Evolutionary conservation across 2,888 invertebrate species (phyloP).

Genomic region (Ochlodes sylvanus): DNA sequence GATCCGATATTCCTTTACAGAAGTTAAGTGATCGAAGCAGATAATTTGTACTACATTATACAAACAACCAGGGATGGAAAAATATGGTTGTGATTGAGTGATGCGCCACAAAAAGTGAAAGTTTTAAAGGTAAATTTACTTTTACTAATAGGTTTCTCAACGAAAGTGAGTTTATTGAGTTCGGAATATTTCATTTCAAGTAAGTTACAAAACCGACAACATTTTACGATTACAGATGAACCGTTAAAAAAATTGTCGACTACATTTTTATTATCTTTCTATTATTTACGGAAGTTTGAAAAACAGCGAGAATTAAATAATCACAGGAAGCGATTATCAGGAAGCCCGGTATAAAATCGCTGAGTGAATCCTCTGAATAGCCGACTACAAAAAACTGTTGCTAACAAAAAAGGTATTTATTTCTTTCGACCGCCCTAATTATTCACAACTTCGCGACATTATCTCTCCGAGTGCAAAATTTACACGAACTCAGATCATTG

Average conservation of each 20-base stretch:
- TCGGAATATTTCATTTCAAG: background rate
- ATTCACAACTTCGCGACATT: slow-evolving; percentile 45
- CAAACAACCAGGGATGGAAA: slow-evolving; percentile 54
- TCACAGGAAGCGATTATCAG: slow-evolving; percentile 13
- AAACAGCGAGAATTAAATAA: slow-evolving; percentile 24
- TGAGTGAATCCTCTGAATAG: slow-evolving; percentile 40
- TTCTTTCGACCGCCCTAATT: slow-evolving; percentile 44
- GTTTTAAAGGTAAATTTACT: background rate
- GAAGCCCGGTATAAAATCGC: slow-evolving; percentile 33
- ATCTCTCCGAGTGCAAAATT: slow-evolving; percentile 23
- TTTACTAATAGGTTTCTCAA: background rate
- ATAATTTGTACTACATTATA: slow-evolving; percentile 64
- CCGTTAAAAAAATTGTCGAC: no score
- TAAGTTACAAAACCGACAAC: no score
- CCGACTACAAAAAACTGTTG: slow-evolving; percentile 46
- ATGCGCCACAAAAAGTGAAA: background rate
- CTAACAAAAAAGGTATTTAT: slow-evolving; percentile 45
- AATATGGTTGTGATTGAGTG: background rate
- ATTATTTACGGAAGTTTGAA: slow-evolving; percentile 6
- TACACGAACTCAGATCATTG: slow-evolving; percentile 17
- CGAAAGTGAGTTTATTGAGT: background rate
- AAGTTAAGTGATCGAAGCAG: slow-evolving; percentile 66
- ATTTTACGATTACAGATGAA: no score
- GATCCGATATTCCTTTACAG: slow-evolving; percentile 82
- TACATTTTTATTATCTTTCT: no score